Conservation (phyloP, 2,113 vertebrate genomes). For the Pseudois nayaur region DNA sequence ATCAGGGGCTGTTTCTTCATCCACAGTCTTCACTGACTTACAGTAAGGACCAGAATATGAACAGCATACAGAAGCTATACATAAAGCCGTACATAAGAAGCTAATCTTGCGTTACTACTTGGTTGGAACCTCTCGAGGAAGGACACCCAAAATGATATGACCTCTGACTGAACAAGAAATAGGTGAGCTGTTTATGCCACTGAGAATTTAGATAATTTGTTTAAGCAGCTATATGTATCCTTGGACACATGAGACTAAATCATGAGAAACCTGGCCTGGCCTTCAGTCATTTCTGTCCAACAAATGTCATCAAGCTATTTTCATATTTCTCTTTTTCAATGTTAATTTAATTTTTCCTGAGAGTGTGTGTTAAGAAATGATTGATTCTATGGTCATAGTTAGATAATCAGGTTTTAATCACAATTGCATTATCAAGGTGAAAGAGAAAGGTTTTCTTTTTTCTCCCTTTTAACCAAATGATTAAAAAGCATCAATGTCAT, state of each 20-base stretch:
- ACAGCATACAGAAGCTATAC: not conserved
- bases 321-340: not conserved
- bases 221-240: not conserved
- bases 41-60: not conserved
- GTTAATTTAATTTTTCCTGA: constrained; percentile 33
- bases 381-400: constrained; percentile 40
- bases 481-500: constrained; percentile 28
- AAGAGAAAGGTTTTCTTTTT: constrained; percentile 4
- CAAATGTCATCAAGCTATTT: not conserved
- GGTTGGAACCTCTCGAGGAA: not conserved
- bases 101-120: not conserved
- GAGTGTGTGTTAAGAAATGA: constrained; percentile 18
- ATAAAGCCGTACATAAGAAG: not conserved
- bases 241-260: not conserved
- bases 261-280: not conserved
- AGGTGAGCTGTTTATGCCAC: not conserved
- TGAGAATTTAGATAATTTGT: not conserved
- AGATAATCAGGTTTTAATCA: constrained; percentile 62
- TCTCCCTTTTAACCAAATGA: constrained; percentile 33
- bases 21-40: not conserved
- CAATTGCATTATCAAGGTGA: constrained; percentile 52
- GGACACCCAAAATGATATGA: not conserved
- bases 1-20: not conserved
- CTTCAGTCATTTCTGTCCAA: not conserved
- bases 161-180: not conserved